These are phyloP conservation scores for Trachelus iudaicus DNA, from an alignment of 2,888 invertebrate species.

Conservation along the genomic window DNA sequence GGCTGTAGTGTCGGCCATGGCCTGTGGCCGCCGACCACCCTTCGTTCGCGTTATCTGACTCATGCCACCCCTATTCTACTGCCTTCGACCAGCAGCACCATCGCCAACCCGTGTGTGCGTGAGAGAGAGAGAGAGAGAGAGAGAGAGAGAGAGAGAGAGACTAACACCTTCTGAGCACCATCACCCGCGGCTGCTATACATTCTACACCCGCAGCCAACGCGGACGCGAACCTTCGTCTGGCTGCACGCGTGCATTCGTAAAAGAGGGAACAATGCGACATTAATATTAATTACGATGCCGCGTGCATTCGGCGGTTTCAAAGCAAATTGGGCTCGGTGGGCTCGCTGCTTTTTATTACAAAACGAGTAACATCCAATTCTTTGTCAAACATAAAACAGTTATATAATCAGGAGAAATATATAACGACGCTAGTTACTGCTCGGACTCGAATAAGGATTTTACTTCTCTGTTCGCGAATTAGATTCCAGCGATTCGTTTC, in stretches of 20 bases:
- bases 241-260: not conserved
- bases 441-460: not conserved
- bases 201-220: not conserved
- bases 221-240: not conserved
- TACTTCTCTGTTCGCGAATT: not conserved
- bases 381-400: not conserved
- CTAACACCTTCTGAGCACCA: not conserved
- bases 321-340: conserved; percentile 13
- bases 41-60: not conserved
- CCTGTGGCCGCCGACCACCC: not conserved
- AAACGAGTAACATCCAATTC: not conserved
- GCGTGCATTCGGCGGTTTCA: conserved; percentile 22
- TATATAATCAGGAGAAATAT: not conserved
- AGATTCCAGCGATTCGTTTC: not conserved
- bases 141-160: not conserved
- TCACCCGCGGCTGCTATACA: not conserved
- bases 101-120: too few species aligned
- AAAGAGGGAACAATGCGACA: conserved; percentile 33
- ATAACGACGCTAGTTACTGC: not conserved
- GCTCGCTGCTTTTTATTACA: not conserved
- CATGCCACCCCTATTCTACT: not conserved
- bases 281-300: conserved; percentile 53
- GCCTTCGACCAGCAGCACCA: not conserved
- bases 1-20: not conserved
- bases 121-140: too few species aligned